Evolutionary conservation across 2,888 invertebrate species (phyloP).

Genomic region (Argynnis bischoffii): DNA sequence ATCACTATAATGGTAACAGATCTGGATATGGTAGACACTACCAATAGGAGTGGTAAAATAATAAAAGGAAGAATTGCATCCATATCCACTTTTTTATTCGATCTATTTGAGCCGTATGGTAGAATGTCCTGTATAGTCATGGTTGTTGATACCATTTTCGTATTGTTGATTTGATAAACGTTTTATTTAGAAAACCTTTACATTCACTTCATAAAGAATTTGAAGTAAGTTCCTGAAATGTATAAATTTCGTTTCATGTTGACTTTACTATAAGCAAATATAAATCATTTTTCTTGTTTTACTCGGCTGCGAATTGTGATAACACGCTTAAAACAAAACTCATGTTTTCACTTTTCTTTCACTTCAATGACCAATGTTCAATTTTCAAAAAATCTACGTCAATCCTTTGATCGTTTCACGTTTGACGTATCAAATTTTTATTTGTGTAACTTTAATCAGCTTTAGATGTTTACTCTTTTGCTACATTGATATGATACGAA

Average conservation of each 20-base stretch:
- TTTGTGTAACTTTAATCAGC: no score
- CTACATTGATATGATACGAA: no score
- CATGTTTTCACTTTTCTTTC: no score
- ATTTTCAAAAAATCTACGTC: no score
- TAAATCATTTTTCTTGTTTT: no score
- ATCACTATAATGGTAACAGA: constrained; percentile 64
- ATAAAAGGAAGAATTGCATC: constrained; percentile 70
- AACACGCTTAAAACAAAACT: no score
- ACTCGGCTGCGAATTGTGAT: no score
- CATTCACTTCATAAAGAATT: neutral
- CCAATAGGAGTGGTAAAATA: constrained; percentile 64
- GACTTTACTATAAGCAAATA: no score
- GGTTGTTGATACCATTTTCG: constrained; percentile 53
- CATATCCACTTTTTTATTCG: constrained; percentile 61
- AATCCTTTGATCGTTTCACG: no score
- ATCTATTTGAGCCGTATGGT: constrained; percentile 53
- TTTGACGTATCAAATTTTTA: no score
- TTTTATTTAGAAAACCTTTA: neutral
- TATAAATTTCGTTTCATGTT: neutral
- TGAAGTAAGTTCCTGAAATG: neutral
- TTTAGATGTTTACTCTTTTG: no score
- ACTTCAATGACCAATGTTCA: no score
- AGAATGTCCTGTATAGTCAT: constrained; percentile 65
- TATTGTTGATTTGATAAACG: neutral
- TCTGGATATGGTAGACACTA: constrained; percentile 65